Conservation (phyloP, 2,888 invertebrate genomes). For the Sesia bembeciformis region DNA sequence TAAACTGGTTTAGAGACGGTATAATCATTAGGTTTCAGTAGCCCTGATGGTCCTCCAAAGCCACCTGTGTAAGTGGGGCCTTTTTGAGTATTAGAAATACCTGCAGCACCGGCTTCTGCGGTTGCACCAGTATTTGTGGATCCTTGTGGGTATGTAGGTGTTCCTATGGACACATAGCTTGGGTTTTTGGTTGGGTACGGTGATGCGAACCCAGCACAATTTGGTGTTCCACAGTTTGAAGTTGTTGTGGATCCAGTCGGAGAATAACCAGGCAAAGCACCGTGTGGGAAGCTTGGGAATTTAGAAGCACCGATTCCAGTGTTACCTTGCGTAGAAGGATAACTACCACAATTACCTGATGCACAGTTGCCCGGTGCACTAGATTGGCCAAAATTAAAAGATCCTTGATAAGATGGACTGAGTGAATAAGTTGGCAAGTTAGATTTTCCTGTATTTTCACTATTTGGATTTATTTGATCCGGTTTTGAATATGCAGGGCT, state of each 20-base stretch:
- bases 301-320: slow-evolving; percentile 1
- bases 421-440: slow-evolving; percentile 9
- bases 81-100: slow-evolving; percentile 13
- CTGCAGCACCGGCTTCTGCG: not conserved
- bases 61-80: slow-evolving; percentile 27
- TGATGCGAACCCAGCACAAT: not conserved
- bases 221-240: slow-evolving; percentile 1
- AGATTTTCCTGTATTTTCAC: not conserved
- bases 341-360: slow-evolving; percentile 18
- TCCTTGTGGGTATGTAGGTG: not conserved
- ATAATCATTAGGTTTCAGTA: slow-evolving; percentile 39
- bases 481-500: not conserved
- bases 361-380: slow-evolving; percentile 12
- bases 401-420: slow-evolving; percentile 1
- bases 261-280: slow-evolving; percentile 8
- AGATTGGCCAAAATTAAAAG: not conserved
- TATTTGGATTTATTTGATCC: not conserved
- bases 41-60: slow-evolving; percentile 36
- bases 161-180: not conserved
- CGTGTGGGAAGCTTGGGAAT: slow-evolving; percentile 7
- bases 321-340: not conserved
- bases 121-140: slow-evolving; percentile 2
- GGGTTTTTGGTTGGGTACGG: not conserved
- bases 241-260: slow-evolving; percentile 6
- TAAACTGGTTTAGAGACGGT: slow-evolving; percentile 15